phyloP scores from a whole-genome alignment of 2,113 vertebrate species.

The Noturus placidus region DNA sequence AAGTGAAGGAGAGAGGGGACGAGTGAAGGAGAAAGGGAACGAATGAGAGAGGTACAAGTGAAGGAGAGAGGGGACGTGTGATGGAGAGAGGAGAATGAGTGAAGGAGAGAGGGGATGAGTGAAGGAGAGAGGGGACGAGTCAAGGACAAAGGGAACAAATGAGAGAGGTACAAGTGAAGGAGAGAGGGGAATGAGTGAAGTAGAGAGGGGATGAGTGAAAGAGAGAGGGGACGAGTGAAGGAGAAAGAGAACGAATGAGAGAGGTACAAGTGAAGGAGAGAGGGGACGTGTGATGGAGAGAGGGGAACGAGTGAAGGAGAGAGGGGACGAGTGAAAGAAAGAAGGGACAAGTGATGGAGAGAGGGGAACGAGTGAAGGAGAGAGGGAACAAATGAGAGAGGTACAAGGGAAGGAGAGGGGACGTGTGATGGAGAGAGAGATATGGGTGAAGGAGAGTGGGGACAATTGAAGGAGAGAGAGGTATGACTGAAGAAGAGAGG shows the following conservation, averaged over 20 bases:
- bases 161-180: too few relatives aligned
- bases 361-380: too few relatives aligned
- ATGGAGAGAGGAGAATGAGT: neutral
- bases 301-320: neutral
- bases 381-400: too few relatives aligned
- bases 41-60: neutral
- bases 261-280: neutral
- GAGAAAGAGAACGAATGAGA: neutral
- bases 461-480: too few relatives aligned
- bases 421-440: too few relatives aligned
- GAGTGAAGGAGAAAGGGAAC: too few relatives aligned
- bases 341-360: conserved; percentile 52
- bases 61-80: neutral
- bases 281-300: neutral
- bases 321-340: conserved; percentile 56
- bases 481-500: too few relatives aligned
- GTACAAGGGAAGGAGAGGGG: too few relatives aligned
- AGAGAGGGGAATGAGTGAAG: too few relatives aligned
- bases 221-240: neutral
- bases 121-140: neutral
- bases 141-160: too few relatives aligned
- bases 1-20: conserved; percentile 68
- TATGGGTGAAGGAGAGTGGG: too few relatives aligned
- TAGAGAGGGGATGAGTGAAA: too few relatives aligned
- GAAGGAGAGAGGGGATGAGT: neutral